A percentile compares a stretch with the other conserved stretches of the same genome.
Conservation (phyloP, 2,888 invertebrate genomes). For the Amorpha juglandis region DNA sequence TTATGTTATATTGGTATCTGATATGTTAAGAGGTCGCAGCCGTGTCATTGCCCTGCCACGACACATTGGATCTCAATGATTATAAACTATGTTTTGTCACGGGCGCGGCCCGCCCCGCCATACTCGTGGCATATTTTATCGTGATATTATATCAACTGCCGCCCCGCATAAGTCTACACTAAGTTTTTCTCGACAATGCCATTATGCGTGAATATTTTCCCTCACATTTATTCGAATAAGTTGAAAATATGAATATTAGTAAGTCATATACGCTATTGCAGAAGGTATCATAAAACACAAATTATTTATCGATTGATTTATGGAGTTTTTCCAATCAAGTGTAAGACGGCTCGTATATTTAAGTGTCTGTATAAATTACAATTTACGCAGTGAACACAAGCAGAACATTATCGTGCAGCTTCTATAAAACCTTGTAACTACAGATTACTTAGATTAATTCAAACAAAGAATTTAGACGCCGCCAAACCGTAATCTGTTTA, state of each 20-base stretch:
- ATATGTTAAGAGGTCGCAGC: not conserved
- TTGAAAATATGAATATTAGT: not conserved
- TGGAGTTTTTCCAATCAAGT: not conserved
- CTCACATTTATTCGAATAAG: not conserved
- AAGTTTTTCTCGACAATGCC: not conserved
- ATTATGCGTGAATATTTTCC: not conserved
- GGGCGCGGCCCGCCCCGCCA: not conserved
- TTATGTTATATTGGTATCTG: too few species aligned
- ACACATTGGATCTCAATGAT: not conserved
- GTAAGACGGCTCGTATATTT: not conserved
- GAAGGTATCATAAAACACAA: not conserved
- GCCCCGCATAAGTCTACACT: not conserved
- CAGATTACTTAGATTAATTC: too few species aligned
- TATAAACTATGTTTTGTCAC: not conserved
- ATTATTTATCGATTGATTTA: too few species aligned
- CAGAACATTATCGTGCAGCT: too few species aligned
- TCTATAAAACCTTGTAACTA: too few species aligned
- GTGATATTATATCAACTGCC: not conserved
- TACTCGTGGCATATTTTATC: slow-evolving; percentile 7
- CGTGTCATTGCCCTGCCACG: not conserved
- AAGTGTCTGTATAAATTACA: not conserved
- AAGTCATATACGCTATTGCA: not conserved
- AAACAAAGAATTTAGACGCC: too few species aligned
- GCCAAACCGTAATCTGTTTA: too few species aligned
- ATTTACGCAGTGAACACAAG: too few species aligned